These are phyloP conservation scores for Aix galericulata DNA, from an alignment of 2,113 vertebrate species.

Conservation along the genomic window DNA sequence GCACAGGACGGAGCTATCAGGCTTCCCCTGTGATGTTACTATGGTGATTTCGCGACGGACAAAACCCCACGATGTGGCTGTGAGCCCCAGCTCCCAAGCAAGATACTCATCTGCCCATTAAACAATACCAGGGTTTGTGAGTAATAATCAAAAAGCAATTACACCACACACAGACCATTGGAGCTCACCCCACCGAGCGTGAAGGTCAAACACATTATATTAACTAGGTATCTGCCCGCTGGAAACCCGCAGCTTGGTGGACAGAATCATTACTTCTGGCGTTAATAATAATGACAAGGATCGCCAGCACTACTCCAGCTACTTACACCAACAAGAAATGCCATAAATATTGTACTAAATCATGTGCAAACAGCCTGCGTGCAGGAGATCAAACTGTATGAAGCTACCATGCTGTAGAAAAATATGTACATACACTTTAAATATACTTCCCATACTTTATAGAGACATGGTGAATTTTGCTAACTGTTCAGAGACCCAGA, in stretches of 20 bases:
- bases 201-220: neutral
- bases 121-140: slow-evolving; percentile 7
- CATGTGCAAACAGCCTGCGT: neutral
- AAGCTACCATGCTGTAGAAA: neutral
- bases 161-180: neutral
- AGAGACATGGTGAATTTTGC: neutral
- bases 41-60: slow-evolving; percentile 2
- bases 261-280: neutral
- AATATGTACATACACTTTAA: neutral
- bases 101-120: slow-evolving; percentile 3
- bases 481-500: neutral
- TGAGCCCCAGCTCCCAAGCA: neutral
- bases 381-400: neutral
- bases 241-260: neutral
- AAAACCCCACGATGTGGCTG: neutral
- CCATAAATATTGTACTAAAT: slow-evolving; percentile 1
- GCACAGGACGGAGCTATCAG: neutral
- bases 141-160: slow-evolving; percentile 13
- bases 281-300: neutral
- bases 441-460: neutral
- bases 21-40: neutral
- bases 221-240: neutral
- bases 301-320: slow-evolving; percentile 21
- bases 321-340: neutral
- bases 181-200: neutral